Conservation (phyloP, 2,888 invertebrate species). For the Hirtodrosophila confusa region DNA sequence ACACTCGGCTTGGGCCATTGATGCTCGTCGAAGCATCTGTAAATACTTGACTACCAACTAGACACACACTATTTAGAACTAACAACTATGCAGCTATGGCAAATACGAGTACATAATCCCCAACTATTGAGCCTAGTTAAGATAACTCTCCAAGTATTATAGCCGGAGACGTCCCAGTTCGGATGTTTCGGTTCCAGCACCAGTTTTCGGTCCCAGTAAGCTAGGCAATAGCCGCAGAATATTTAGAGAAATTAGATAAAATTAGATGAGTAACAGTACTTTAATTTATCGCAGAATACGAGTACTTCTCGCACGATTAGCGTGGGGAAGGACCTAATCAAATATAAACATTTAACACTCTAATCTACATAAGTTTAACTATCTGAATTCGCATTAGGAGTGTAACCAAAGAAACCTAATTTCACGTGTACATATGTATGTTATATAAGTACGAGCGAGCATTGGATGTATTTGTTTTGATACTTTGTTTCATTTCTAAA, state of each 20-base stretch:
- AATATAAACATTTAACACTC: constrained; percentile 30
- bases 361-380: constrained; percentile 39
- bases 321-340: constrained; percentile 19
- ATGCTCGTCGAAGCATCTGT: constrained; percentile 9
- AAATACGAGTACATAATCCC: constrained; percentile 32
- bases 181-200: constrained; percentile 26
- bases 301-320: constrained; percentile 25
- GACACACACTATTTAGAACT: constrained; percentile 5
- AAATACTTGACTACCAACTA: constrained; percentile 31
- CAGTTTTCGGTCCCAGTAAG: constrained; percentile 40
- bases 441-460: constrained; percentile 25
- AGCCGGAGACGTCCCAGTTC: constrained; percentile 39
- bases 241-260: constrained; percentile 48
- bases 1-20: neutral
- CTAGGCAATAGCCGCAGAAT: constrained; percentile 39
- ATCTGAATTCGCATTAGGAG: constrained; percentile 28
- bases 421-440: constrained; percentile 54
- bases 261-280: constrained; percentile 38
- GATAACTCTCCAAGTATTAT: constrained; percentile 57
- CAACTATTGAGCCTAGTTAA: constrained; percentile 34
- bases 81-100: constrained; percentile 47
- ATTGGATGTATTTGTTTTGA: constrained; percentile 25
- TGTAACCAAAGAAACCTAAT: constrained; percentile 54
- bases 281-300: constrained; percentile 39
- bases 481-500: constrained; percentile 25